phyloP scores from a whole-genome alignment of 2,113 vertebrate genomes.

The Xyliphius kryptos region DNA sequence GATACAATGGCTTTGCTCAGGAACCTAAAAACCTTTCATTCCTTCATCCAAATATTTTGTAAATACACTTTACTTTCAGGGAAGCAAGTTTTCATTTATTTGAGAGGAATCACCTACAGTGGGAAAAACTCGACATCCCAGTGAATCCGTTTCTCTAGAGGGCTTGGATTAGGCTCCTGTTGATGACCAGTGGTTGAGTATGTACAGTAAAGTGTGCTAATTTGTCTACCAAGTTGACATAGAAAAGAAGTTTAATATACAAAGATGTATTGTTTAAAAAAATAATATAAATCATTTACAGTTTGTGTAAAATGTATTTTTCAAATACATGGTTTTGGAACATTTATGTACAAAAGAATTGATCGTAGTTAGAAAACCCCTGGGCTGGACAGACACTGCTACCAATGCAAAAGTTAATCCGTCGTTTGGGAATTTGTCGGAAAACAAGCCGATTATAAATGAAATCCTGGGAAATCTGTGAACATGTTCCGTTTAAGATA shows the following conservation, averaged over 20 bases:
- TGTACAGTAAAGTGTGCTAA: slow-evolving; percentile 72
- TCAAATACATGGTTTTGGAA: slow-evolving; percentile 81
- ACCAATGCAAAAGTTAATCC: slow-evolving; percentile 43
- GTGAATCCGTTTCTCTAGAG: slow-evolving; percentile 64
- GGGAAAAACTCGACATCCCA: slow-evolving; percentile 57
- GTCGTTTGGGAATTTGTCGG: slow-evolving; percentile 40
- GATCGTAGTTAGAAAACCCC: slow-evolving; percentile 61
- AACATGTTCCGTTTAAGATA: slow-evolving; percentile 25
- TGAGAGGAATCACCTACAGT: slow-evolving; percentile 52
- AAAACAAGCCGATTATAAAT: slow-evolving; percentile 43
- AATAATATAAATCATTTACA: slow-evolving; percentile 94
- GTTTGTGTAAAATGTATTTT: slow-evolving; percentile 83
- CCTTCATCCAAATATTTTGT: slow-evolving; percentile 74
- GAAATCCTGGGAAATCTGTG: slow-evolving; percentile 46
- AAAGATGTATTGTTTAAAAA: slow-evolving; percentile 90
- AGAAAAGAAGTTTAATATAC: slow-evolving; percentile 79
- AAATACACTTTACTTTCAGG: slow-evolving; percentile 56
- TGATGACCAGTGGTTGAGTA: slow-evolving; percentile 65
- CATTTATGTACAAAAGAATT: slow-evolving; percentile 82
- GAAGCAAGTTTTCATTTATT: slow-evolving; percentile 62
- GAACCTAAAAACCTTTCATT: slow-evolving; percentile 72
- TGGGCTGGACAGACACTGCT: slow-evolving; percentile 62
- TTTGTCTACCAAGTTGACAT: slow-evolving; percentile 78
- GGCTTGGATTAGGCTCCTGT: slow-evolving; percentile 60
- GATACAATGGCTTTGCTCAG: slow-evolving; percentile 78